These are phyloP conservation scores for Epinephelus awoara DNA, from an alignment of 2,797 vertebrate species.

Conservation along the genomic window DNA sequence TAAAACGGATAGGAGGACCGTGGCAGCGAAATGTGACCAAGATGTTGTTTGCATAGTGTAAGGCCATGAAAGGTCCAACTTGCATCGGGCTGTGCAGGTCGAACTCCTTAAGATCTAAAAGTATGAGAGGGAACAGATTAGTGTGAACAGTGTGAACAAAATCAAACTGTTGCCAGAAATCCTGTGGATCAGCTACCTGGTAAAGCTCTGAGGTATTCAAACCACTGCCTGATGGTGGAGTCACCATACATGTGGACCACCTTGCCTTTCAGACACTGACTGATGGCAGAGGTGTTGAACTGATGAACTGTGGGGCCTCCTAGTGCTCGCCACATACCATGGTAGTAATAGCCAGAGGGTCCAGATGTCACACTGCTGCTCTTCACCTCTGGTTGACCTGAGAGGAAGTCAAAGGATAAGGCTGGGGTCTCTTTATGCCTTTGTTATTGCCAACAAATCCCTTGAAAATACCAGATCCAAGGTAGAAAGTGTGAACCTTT, in stretches of 20 bases:
- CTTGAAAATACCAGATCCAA: too few relatives aligned
- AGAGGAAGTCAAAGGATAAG: too few relatives aligned
- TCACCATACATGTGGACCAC: constrained; percentile 92
- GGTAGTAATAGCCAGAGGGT: too few relatives aligned
- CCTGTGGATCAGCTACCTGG: constrained; percentile 83
- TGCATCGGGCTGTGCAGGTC: constrained; percentile 90
- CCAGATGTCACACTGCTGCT: too few relatives aligned
- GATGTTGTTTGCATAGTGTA: constrained; percentile 89
- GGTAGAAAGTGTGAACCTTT: background rate
- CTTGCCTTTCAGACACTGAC: constrained; percentile 86
- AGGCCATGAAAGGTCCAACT: constrained; percentile 89
- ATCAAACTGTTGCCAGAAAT: background rate
- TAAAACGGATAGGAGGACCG: constrained; percentile 91
- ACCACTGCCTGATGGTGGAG: constrained; percentile 95
- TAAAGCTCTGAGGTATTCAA: constrained; percentile 90
- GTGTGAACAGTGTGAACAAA: background rate
- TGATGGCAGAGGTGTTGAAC: constrained; percentile 88
- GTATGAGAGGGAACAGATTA: background rate
- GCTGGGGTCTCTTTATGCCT: background rate
- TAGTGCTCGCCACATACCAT: too few relatives aligned
- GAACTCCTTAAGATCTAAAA: constrained; percentile 89
- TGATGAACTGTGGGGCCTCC: constrained; percentile 45
- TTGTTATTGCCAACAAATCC: background rate
- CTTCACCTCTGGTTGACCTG: too few relatives aligned
- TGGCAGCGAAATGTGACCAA: constrained; percentile 90